phyloP scores from a whole-genome alignment of 2,888 invertebrate genomes.

The Scrobipalpa costella region DNA sequence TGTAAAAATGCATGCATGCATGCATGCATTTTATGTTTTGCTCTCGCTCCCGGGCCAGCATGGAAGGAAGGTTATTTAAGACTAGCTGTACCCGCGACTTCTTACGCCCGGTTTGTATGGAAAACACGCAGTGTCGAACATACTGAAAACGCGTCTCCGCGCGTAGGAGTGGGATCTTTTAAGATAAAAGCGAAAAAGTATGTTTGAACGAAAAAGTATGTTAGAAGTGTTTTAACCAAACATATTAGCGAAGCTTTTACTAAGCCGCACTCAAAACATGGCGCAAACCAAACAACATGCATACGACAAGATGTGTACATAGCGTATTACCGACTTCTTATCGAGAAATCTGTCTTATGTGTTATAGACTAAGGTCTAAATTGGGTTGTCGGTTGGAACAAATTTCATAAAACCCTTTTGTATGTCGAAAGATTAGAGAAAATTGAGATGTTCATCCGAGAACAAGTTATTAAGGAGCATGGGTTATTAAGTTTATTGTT shows the following conservation, averaged over 20 bases:
- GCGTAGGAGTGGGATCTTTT: too few species aligned
- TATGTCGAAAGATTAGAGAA: constrained; percentile 7
- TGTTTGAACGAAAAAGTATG: too few species aligned
- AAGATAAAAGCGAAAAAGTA: too few species aligned
- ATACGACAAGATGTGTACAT: constrained; percentile 1
- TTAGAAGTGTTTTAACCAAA: background rate
- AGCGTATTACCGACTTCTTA: background rate
- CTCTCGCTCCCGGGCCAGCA: too few species aligned
- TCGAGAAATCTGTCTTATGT: background rate
- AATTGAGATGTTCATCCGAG: constrained; percentile 15
- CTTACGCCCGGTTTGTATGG: too few species aligned
- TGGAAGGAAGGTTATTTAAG: too few species aligned
- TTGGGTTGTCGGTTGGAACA: background rate
- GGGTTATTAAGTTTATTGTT: constrained; percentile 13
- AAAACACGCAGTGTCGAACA: too few species aligned
- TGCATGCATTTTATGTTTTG: too few species aligned
- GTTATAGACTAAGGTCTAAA: background rate
- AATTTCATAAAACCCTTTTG: constrained; percentile 16
- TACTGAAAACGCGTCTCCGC: too few species aligned
- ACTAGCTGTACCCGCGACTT: too few species aligned
- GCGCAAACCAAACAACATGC: constrained; percentile 12
- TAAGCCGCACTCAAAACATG: background rate
- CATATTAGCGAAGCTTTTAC: background rate
- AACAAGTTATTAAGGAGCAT: background rate
- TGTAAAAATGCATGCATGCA: too few species aligned